Conservation (phyloP, 2,113 vertebrate species). For the Euleptes europaea region DNA sequence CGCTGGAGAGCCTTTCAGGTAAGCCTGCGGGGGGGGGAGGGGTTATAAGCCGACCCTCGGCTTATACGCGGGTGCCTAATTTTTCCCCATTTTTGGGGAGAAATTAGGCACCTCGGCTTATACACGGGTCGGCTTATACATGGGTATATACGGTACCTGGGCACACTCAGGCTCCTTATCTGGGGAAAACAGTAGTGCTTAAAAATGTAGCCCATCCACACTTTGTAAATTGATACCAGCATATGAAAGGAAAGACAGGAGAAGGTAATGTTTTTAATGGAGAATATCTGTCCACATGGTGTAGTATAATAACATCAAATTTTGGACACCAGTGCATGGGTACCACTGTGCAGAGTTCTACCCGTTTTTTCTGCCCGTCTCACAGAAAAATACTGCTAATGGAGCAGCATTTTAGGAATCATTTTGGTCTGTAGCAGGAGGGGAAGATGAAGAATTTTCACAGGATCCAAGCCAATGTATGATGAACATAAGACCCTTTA, state of each 20-base stretch:
- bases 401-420: too few relatives aligned
- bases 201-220: background rate
- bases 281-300: background rate
- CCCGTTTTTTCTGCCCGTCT: background rate
- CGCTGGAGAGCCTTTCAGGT: too few relatives aligned
- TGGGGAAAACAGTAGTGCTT: background rate
- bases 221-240: background rate
- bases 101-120: too few relatives aligned
- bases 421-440: too few relatives aligned
- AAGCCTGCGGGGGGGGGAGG: too few relatives aligned
- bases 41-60: too few relatives aligned
- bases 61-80: too few relatives aligned
- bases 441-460: too few relatives aligned
- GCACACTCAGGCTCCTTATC: background rate
- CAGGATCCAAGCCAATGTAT: background rate
- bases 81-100: too few relatives aligned
- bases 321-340: background rate
- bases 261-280: background rate
- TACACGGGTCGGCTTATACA: too few relatives aligned
- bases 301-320: background rate
- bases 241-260: background rate
- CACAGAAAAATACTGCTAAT: too few relatives aligned
- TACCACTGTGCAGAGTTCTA: background rate
- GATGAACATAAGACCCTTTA: background rate
- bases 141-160: too few relatives aligned